Percentiles rank a stretch among this genome's conserved stretches.
Evolutionary conservation across 2,113 vertebrate genomes (phyloP).

Genomic region (Ceuthmochares aereus): DNA sequence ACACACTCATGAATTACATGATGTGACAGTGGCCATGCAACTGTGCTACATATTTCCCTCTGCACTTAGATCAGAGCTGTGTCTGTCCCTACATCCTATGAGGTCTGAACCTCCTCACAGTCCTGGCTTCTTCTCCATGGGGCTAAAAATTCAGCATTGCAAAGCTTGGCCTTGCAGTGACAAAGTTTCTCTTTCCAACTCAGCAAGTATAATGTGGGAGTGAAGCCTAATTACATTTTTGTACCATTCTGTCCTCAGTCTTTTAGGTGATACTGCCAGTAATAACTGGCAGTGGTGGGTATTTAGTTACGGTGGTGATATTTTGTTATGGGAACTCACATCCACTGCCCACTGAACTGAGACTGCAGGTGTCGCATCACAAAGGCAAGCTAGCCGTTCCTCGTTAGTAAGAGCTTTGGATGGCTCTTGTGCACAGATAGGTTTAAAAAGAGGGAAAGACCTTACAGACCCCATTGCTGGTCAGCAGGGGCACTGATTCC

Average conservation of each 20-base stretch:
- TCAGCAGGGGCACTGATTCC: not conserved
- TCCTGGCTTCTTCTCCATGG: not conserved
- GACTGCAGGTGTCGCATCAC: accelerated
- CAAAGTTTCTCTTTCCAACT: not conserved
- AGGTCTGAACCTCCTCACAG: not conserved
- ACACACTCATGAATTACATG: not conserved
- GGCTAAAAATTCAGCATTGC: not conserved
- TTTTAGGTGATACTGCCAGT: not conserved
- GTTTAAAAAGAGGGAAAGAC: not conserved
- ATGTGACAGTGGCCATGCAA: not conserved
- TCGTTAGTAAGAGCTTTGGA: not conserved
- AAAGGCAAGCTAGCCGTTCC: not conserved
- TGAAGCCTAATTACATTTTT: not conserved
- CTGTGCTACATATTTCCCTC: not conserved
- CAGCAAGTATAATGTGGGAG: not conserved
- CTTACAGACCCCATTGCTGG: not conserved
- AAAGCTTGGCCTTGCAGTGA: not conserved
- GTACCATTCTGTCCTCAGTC: not conserved
- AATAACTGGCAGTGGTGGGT: not conserved
- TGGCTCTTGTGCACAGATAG: not conserved
- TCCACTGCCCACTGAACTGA: not conserved
- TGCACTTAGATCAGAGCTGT: not conserved
- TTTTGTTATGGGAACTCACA: not conserved
- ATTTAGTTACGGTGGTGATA: not conserved
- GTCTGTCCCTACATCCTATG: not conserved